Evolutionary conservation across 2,113 vertebrate genomes (phyloP).

Genomic region (Cheilinus undulatus): DNA sequence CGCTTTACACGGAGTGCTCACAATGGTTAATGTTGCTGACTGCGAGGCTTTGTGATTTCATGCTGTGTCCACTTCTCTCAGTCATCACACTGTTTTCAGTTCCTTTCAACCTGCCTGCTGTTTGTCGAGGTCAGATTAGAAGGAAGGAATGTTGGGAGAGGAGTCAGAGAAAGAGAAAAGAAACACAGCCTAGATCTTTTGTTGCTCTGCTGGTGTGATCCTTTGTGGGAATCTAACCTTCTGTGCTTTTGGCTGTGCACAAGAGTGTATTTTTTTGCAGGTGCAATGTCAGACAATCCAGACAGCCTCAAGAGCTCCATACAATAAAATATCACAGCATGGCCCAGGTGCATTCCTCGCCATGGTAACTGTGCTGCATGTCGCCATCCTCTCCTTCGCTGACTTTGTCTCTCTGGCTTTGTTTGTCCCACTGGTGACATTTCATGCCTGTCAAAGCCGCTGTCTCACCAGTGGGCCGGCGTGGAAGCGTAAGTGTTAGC

Average conservation of each 20-base stretch:
- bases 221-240: neutral
- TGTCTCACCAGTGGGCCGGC: constrained; percentile 41
- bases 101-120: constrained; percentile 8
- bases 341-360: neutral
- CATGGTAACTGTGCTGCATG: constrained; percentile 5
- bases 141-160: constrained; percentile 11
- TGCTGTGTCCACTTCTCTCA: constrained; percentile 32
- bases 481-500: constrained; percentile 63
- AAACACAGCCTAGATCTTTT: neutral
- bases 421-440: constrained; percentile 64
- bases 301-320: neutral
- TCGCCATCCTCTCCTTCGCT: constrained; percentile 4
- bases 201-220: constrained; percentile 4
- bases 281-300: neutral
- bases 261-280: constrained; percentile 8
- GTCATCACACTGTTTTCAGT: constrained; percentile 33
- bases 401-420: constrained; percentile 49
- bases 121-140: constrained; percentile 44
- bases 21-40: constrained; percentile 26
- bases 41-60: constrained; percentile 28
- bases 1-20: constrained; percentile 4
- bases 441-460: constrained; percentile 60
- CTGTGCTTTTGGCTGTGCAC: neutral
- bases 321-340: constrained; percentile 12
- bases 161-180: neutral